phyloP scores from a whole-genome alignment of 2,113 vertebrate genomes.

The Hyperopisus bebe region DNA sequence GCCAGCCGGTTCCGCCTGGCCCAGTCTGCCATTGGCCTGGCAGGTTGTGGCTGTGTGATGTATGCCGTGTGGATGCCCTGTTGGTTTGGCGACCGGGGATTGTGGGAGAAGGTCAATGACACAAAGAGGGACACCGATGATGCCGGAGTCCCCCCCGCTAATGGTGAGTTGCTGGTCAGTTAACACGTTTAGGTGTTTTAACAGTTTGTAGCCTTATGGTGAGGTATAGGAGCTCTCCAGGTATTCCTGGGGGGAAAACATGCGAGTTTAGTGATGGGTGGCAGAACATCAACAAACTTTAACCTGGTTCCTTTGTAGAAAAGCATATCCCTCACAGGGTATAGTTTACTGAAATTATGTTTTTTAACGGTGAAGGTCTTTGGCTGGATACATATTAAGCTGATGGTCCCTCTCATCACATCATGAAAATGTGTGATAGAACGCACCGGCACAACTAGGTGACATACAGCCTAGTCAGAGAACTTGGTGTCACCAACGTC shows the following conservation, averaged over 20 bases:
- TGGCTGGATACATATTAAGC: neutral
- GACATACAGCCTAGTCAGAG: neutral
- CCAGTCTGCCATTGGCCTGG: slow-evolving; percentile 53
- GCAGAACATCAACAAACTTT: neutral
- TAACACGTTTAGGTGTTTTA: neutral
- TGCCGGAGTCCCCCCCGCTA: neutral
- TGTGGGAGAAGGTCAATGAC: slow-evolving; percentile 50
- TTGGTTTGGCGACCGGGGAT: slow-evolving; percentile 55
- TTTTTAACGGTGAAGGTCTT: neutral
- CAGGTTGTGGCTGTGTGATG: slow-evolving; percentile 54
- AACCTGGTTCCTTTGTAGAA: neutral
- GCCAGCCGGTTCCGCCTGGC: slow-evolving; percentile 53
- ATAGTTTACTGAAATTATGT: neutral
- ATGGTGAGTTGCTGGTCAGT: slow-evolving; percentile 30
- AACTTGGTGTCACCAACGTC: neutral
- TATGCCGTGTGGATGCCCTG: slow-evolving; percentile 56
- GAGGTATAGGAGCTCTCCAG: too few relatives aligned
- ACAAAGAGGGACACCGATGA: slow-evolving; percentile 26
- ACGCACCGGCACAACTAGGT: neutral
- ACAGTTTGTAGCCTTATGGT: neutral
- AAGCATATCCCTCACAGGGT: neutral
- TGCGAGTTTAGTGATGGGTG: neutral
- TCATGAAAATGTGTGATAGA: neutral
- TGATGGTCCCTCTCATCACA: neutral
- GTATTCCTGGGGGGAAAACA: neutral